These are phyloP conservation scores for Trematomus loennbergii DNA, from an alignment of 2,113 vertebrate genomes.

Conservation along the genomic window DNA sequence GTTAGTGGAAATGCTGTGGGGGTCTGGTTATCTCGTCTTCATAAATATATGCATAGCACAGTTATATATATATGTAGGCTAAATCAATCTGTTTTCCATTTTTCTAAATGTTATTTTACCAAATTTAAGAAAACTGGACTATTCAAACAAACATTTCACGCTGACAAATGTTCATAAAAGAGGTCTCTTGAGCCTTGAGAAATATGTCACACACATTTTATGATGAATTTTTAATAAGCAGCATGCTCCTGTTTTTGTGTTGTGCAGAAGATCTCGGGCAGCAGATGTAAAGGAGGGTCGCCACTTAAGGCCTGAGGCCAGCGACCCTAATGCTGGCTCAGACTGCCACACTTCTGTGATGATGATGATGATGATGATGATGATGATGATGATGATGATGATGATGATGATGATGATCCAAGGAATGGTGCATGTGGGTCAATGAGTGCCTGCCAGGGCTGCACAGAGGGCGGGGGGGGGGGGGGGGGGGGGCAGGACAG, in stretches of 20 bases:
- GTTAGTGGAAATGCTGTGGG: constrained; percentile 53
- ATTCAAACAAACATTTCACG: constrained; percentile 38
- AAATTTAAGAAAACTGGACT: constrained; percentile 12
- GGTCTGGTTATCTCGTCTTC: constrained; percentile 63
- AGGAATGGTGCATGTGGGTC: constrained; percentile 77
- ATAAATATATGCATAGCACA: constrained; percentile 27
- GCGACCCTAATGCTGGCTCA: constrained; percentile 62
- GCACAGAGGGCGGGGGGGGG: constrained; percentile 34
- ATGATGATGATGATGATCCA: constrained; percentile 76
- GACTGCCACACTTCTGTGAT: constrained; percentile 58
- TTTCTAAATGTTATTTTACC: constrained; percentile 18
- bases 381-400: constrained; percentile 32
- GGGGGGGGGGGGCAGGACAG: constrained; percentile 50
- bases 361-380: constrained; percentile 31
- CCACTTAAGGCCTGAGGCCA: constrained; percentile 48
- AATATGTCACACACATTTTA: constrained; percentile 40
- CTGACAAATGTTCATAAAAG: constrained; percentile 41
- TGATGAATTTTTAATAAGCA: constrained; percentile 19
- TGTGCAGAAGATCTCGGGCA: constrained; percentile 24
- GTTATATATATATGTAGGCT: not conserved
- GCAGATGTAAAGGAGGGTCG: constrained; percentile 57
- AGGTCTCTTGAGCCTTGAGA: constrained; percentile 4
- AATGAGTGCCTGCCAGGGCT: constrained; percentile 73
- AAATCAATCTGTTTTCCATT: constrained; percentile 24
- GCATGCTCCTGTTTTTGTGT: not conserved